A percentile compares a stretch with the other conserved stretches of the same genome.
These are phyloP conservation scores for Aphelenchoides besseyi DNA, from an alignment of 1,140 invertebrate species.

Conservation along the genomic window DNA sequence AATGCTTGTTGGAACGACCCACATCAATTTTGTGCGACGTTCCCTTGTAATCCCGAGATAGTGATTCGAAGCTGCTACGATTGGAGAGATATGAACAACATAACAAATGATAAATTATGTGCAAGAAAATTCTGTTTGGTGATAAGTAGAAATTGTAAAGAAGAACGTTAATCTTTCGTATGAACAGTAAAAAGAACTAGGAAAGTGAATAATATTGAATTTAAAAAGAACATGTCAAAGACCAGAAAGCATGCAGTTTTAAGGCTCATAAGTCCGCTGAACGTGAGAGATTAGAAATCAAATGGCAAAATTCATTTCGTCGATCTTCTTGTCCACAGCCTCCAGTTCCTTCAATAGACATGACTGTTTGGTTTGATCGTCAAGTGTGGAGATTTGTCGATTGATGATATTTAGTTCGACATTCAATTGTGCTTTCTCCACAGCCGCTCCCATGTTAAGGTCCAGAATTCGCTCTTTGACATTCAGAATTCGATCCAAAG, in stretches of 20 bases:
- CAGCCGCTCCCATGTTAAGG: slow-evolving; percentile 38
- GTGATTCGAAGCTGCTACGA: no score
- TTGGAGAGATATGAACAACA: no score
- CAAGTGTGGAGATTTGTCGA: slow-evolving; percentile 45
- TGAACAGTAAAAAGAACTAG: background rate
- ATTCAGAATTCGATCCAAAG: slow-evolving; percentile 51
- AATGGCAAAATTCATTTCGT: slow-evolving; percentile 28
- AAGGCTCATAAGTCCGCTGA: background rate
- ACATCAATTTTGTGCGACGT: no score
- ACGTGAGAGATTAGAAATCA: no score
- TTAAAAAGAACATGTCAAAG: background rate
- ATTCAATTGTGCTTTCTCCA: slow-evolving; percentile 47
- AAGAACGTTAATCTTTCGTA: no score
- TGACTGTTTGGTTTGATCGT: slow-evolving; percentile 44
- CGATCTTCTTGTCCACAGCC: slow-evolving; percentile 51
- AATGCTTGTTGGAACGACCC: no score
- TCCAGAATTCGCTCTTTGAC: slow-evolving; percentile 55
- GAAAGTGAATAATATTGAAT: background rate
- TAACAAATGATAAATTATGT: no score
- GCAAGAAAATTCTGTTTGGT: no score
- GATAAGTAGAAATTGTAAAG: no score
- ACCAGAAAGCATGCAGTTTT: background rate
- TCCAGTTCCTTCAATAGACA: slow-evolving; percentile 46
- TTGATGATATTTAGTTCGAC: slow-evolving; percentile 43
- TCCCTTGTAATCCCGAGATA: no score